Evolutionary conservation across 2,797 vertebrate species (phyloP).

Genomic region (Apogon hyalosoma): DNA sequence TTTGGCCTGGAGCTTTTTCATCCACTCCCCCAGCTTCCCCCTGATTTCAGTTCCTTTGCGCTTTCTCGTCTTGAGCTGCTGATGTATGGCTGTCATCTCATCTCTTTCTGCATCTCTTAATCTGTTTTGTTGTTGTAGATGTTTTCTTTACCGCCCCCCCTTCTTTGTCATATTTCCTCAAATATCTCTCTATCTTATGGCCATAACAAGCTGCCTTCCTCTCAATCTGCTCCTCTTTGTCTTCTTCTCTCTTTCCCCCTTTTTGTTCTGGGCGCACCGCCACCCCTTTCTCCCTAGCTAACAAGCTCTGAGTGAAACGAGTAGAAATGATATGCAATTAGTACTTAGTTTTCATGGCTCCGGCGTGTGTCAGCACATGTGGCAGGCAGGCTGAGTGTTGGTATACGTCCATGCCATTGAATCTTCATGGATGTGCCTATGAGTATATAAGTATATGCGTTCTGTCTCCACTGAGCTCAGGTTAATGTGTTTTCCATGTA

Average conservation of each 20-base stretch:
- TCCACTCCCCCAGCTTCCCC: conserved; percentile 52
- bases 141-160: conserved; percentile 30
- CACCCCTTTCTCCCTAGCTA: conserved; percentile 66
- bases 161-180: conserved; percentile 27
- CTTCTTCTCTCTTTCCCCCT: conserved; percentile 36
- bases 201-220: conserved; percentile 28
- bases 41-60: conserved; percentile 19
- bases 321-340: conserved; percentile 79
- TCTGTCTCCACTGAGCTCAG: conserved; percentile 14
- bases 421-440: conserved; percentile 2
- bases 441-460: not conserved
- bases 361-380: conserved; percentile 2
- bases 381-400: conserved; percentile 21
- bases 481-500: conserved; percentile 68
- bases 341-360: conserved; percentile 42
- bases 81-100: conserved; percentile 33
- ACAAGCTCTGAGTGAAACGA: conserved; percentile 65
- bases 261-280: conserved; percentile 62
- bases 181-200: conserved; percentile 20
- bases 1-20: conserved; percentile 57
- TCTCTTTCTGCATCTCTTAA: conserved; percentile 32
- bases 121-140: conserved; percentile 22
- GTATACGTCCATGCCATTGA: conserved; percentile 8
- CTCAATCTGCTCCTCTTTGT: conserved; percentile 6
- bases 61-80: conserved; percentile 24